phyloP scores from a whole-genome alignment of 2,797 vertebrate genomes.

The Xiphophorus birchmanni region DNA sequence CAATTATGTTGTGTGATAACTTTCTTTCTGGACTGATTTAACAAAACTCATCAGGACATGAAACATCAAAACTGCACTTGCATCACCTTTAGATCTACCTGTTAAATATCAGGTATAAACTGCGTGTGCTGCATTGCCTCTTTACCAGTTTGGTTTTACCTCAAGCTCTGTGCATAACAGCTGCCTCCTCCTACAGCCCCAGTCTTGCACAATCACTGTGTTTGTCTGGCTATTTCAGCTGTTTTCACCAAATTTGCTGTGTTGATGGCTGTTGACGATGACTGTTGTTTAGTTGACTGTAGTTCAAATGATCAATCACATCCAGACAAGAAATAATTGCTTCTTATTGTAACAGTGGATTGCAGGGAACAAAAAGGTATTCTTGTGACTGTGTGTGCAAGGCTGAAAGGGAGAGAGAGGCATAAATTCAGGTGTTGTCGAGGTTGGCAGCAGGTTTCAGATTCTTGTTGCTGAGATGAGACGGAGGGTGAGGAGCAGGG shows the following conservation, averaged over 20 bases:
- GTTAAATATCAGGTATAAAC: background rate
- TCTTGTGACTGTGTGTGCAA: background rate
- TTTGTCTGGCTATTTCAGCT: background rate
- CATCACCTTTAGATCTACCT: background rate
- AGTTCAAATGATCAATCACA: conserved; percentile 50
- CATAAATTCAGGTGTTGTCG: conserved; percentile 9
- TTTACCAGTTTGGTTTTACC: background rate
- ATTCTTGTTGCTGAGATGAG: conserved; percentile 14
- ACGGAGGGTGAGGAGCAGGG: background rate
- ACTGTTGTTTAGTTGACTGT: conserved; percentile 56
- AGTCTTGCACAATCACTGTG: background rate
- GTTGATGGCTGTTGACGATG: background rate
- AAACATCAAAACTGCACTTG: background rate
- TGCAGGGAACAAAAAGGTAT: conserved; percentile 7
- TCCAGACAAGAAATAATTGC: conserved; percentile 19
- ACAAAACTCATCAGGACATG: background rate
- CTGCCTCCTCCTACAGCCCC: background rate
- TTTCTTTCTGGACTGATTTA: background rate
- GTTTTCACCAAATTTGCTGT: conserved; percentile 8
- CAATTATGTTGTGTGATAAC: background rate
- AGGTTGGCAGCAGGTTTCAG: conserved; percentile 27
- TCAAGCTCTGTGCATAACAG: background rate
- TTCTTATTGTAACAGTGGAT: conserved; percentile 4
- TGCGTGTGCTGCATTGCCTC: background rate
- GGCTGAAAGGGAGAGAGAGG: conserved; percentile 8